Base-by-base conservation (phyloP, 2,888 invertebrate genomes). In the Diplazon laetatorius region DNA sequence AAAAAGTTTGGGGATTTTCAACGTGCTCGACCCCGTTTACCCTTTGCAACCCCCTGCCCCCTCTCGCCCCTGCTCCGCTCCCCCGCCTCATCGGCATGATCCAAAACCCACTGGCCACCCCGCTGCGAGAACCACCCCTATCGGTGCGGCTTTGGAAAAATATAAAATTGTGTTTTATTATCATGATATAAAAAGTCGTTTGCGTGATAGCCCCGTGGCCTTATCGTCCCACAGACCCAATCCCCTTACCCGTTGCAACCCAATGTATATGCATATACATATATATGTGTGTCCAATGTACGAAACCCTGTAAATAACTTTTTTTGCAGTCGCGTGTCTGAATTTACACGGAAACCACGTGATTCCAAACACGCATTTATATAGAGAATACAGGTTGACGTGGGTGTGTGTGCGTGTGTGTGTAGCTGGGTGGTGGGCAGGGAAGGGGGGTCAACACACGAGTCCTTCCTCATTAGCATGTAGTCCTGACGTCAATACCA, bases 281-380 rank as follows among this genome's bases (percentile, higher is more conserved):
- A 14, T 69, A 30, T 69, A 39, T 9, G 30, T 62, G 22, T 52
- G 35, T 57, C n/a, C 39, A 9, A 18, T 50, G 52, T 60, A 44
- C 42, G n/a, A n/a, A n/a, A 50, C n/a, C 68, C 55, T 71, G 71
- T 68, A 68, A 75, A 78, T 78, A 75, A 75, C 68, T 72, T 78
- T 72, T 78, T 78, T 65, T 75, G 44, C 68, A 50, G 55, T 78
- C 70, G 74, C 78, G 75, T 75, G 78, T 75, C 48, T 66, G 55
- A 78, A 75, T 74, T 78, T 62, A 65, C 57, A 70, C 14, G 16
- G 55, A 55, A 55, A 25, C 1, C 30, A 44, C 35, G 35, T 37
- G 39, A 62, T 55, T 18, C 25, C 0, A 37, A 14, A 66, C 52
- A 72, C 57, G 30, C 44, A n/a, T 46, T 20, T 50, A 16, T 25